These are phyloP conservation scores for Scarus forsteni DNA, from an alignment of 2,797 vertebrate genomes.

Conservation along the genomic window DNA sequence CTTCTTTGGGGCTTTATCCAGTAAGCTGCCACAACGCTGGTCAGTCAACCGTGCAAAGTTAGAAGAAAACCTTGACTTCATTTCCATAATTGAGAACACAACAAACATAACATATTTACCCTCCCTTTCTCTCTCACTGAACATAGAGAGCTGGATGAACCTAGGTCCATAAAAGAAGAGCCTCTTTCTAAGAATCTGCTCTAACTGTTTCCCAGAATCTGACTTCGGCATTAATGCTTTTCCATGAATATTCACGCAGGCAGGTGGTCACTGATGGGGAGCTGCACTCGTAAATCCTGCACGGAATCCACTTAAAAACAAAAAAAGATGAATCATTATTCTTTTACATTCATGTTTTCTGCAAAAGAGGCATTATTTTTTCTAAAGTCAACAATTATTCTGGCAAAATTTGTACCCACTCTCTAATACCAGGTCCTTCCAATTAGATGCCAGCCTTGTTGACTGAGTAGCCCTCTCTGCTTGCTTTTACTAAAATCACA, in stretches of 20 bases:
- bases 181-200: constrained; percentile 32
- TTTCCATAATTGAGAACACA: not conserved
- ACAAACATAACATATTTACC: not conserved
- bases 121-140: not conserved
- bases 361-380: no score
- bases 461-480: no score
- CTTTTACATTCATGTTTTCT: not conserved
- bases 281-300: not conserved
- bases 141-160: constrained; percentile 9
- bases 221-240: not conserved
- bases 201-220: constrained; percentile 32
- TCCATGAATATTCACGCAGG: constrained; percentile 17
- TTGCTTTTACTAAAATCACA: no score
- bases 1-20: no score
- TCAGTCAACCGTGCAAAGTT: no score
- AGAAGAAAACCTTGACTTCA: no score
- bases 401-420: no score
- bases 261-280: not conserved
- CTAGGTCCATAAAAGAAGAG: not conserved
- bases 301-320: not conserved
- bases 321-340: not conserved
- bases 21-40: no score
- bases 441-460: no score
- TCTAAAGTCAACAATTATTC: no score
- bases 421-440: no score